Base-by-base conservation (phyloP, 2,888 invertebrate species). In the Diaphora mendica region DNA sequence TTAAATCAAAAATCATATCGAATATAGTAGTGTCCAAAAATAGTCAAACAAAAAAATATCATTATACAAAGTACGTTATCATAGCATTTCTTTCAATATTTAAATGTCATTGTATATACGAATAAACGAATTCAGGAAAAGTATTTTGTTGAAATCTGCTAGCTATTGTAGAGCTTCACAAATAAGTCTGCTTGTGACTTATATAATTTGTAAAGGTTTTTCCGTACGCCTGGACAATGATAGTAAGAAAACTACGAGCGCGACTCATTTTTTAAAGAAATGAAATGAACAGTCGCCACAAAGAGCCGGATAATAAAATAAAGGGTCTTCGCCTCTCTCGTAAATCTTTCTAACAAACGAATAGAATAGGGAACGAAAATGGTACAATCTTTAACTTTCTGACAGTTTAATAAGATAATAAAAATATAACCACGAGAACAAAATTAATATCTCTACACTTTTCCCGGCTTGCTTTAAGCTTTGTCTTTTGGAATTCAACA, bases 361-460 rank as follows among this genome's bases (percentile, higher is more conserved):
- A 91, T 91, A 91, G 91, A 92, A 92, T 92, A 90, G 90, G 89
- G 91, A 89, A 89, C 84, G 88, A 91, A 92, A 93, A 92, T 90
- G 91, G 90, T 91, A 92, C 91, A 93, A 93, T 93, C 93, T 93
- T 93, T 93, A 93, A 94, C 93, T 94, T 93, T 94, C 91, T 93
- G 94, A 93, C 94, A 94, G 93, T 93, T 94, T 94, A 94, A 94
- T 94, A 93, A 94, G 93, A 94, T 94, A 93, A 93, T 93, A 93
- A 94, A 93, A 75, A 94, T 93, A 93, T 92, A 91, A 92, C 91
- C 90, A 85, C 76, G 81, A 87, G 87, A 89, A 88, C 89, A 85
- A 80, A 83, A 84, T 84, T 84, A 85, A 84, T 84, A 85, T 79
- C 85, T 82, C 77, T 74, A 74, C 81, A 80, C 75, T 85, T 85